A percentile compares a stretch with the other conserved stretches of the same genome.
Evolutionary conservation across 2,797 vertebrate genomes (phyloP).

Genomic region (Lacerta bilineata): DNA sequence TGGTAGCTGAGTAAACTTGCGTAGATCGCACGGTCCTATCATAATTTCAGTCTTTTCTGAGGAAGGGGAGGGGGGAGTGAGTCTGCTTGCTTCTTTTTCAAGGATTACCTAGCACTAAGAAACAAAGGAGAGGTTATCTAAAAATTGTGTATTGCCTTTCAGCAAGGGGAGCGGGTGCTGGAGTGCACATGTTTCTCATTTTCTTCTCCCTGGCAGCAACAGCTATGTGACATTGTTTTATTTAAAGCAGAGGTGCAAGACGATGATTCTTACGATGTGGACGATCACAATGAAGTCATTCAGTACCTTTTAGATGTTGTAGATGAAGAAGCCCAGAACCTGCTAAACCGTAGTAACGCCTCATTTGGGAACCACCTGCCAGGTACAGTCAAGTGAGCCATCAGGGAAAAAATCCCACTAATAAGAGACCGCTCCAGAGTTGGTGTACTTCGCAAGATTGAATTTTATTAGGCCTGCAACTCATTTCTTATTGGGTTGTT

Average conservation of each 20-base stretch:
- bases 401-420: neutral
- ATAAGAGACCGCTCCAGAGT: neutral
- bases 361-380: conserved; percentile 64
- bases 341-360: conserved; percentile 73
- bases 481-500: neutral
- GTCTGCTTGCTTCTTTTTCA: neutral
- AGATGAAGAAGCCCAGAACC: conserved; percentile 85
- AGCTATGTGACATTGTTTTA: conserved; percentile 38
- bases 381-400: conserved; percentile 61
- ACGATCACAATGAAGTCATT: conserved; percentile 84
- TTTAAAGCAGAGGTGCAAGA: conserved; percentile 71
- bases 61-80: no score
- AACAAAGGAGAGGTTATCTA: neutral
- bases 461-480: conserved; percentile 25
- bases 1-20: neutral
- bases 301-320: conserved; percentile 84
- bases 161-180: neutral
- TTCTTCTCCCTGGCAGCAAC: neutral
- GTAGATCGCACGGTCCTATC: neutral
- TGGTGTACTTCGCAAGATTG: conserved; percentile 27
- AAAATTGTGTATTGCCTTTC: conserved; percentile 14
- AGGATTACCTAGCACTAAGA: neutral
- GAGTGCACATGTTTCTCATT: neutral
- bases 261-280: conserved; percentile 79
- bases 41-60: neutral